Evolutionary conservation across 1,140 invertebrate genomes (phyloP).

Genomic region (Berghia stephanieae): DNA sequence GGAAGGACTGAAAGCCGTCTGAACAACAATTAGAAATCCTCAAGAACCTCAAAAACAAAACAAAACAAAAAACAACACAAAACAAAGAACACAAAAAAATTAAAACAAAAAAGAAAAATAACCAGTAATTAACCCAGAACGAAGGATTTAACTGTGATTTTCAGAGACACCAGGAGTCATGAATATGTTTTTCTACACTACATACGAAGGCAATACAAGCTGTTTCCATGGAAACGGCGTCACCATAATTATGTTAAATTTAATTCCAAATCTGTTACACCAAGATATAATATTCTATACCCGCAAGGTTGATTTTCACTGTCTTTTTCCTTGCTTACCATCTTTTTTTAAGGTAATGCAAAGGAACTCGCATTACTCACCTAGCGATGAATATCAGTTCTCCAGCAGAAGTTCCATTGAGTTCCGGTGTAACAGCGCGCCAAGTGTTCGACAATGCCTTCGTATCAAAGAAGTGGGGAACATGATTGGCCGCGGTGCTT

Average conservation of each 20-base stretch:
- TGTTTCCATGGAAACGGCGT: neutral
- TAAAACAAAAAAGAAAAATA: too few relatives aligned
- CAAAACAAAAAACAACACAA: too few relatives aligned
- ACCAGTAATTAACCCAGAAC: too few relatives aligned
- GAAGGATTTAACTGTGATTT: too few relatives aligned
- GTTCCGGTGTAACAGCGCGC: conserved; percentile 1
- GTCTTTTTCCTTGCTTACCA: neutral
- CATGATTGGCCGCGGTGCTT: conserved; percentile 91
- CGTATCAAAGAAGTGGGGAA: conserved; percentile 73
- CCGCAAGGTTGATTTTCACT: neutral
- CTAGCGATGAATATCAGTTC: neutral
- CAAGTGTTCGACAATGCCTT: neutral
- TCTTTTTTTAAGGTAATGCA: too few relatives aligned
- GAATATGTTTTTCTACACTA: neutral
- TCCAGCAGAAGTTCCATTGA: neutral
- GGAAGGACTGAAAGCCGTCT: too few relatives aligned
- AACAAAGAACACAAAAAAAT: too few relatives aligned
- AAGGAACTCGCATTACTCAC: neutral
- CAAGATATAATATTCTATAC: neutral
- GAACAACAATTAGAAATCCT: too few relatives aligned
- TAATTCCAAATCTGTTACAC: neutral
- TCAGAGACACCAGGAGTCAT: too few relatives aligned
- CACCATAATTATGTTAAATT: neutral
- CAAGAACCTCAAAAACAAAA: too few relatives aligned
- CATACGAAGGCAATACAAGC: neutral